Conservation (phyloP, 2,113 vertebrate genomes). For the Lethenteron reissneri region DNA sequence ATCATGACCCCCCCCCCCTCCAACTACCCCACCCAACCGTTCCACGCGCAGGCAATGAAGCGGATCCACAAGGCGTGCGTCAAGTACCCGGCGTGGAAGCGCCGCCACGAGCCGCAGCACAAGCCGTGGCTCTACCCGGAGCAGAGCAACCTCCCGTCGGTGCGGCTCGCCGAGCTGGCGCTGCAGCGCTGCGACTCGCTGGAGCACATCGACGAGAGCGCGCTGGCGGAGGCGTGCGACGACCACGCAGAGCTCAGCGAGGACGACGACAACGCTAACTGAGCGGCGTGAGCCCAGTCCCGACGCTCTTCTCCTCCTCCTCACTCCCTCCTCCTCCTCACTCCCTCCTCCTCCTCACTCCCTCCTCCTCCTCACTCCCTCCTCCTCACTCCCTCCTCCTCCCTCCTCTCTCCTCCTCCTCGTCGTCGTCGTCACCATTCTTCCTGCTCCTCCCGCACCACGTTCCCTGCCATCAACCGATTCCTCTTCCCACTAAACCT, state of each 20-base stretch:
- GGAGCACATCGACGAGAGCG: slow-evolving; percentile 32
- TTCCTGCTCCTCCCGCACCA: no score
- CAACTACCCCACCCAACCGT: slow-evolving; percentile 4
- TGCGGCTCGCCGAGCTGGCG: slow-evolving; percentile 25
- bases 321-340: neutral
- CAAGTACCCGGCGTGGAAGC: slow-evolving; percentile 56
- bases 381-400: no score
- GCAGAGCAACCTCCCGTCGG: slow-evolving; percentile 33
- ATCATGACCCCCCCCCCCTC: slow-evolving; percentile 7
- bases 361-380: no score
- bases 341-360: no score
- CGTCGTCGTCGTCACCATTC: neutral
- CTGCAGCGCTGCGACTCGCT: slow-evolving; percentile 34
- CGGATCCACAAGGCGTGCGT: slow-evolving; percentile 51
- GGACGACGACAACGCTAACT: slow-evolving; percentile 21
- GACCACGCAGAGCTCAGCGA: slow-evolving; percentile 30
- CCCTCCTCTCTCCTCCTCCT: neutral
- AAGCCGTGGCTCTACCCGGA: slow-evolving; percentile 47
- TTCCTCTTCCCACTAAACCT: no score
- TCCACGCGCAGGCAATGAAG: slow-evolving; percentile 31
- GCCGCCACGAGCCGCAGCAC: slow-evolving; percentile 29
- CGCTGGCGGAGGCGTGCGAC: slow-evolving; percentile 20
- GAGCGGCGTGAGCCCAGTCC: neutral
- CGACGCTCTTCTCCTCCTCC: neutral
- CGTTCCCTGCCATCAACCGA: no score